Evolutionary conservation across 1,140 invertebrate genomes (phyloP), one percentile per base, ranked within the genome.

Genomic region (Lasaia peninsularis): DNA sequence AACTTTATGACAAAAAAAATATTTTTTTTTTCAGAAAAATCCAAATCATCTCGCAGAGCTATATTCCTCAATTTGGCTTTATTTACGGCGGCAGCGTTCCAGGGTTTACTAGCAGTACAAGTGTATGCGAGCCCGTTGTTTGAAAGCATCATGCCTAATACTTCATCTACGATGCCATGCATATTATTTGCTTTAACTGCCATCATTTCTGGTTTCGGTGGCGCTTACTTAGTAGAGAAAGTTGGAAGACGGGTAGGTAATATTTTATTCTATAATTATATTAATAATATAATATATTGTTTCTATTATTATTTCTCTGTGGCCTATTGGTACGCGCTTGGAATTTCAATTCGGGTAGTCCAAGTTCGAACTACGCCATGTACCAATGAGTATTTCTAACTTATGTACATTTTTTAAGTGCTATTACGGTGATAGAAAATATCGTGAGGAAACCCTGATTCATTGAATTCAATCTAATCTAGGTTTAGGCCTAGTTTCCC

Each of bases 71-170:
- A 21, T 8, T 6, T 68, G 0, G 44, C 66, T 0, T 18, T 76
- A n/a, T 62, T 62, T 34, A 70, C 68, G 1, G 53, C 64, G 0
- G 14, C 67, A 1, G 60, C 65, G 7, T 75, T 75, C 62, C 70
- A 74, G 67, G 73, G 73, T 7, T 11, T 75, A 2, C 49, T 74
- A 1, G 71, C 72, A 2, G 55, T 77, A 0, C 69, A 75, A 24
- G 73, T 77, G 7, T 77, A 72, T 33, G 73, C 69, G 0, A 63
- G 69, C 28, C 67, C 67, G 0, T 44, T 84, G 10, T 81, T 84
- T 62, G n/a, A 52, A 2, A 64, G 75, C 21, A 73, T 72, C 0
- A 51, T 81, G 1, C 77, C 80, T 0, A 64, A 54, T 9, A 58
- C 74, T 28, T 75, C 78, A 0, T 10, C 76, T 0, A 71, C 71